Evolutionary conservation across 2,888 invertebrate species (phyloP).

Genomic region (Hecatera dysodea): DNA sequence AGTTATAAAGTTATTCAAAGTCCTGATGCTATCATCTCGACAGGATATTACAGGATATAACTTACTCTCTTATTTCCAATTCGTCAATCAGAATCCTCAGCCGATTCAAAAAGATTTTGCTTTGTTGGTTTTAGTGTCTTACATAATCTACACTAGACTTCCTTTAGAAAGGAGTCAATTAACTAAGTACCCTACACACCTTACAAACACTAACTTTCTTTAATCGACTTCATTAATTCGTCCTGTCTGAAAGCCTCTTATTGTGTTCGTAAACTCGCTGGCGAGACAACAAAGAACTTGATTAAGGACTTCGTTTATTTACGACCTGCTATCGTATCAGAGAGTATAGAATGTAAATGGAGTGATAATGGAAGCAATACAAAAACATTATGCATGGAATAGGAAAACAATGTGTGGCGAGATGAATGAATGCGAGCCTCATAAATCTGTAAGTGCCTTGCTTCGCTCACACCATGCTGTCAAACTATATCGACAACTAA

Average conservation of each 20-base stretch:
- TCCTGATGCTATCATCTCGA: conserved; percentile 18
- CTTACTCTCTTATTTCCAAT: conserved; percentile 44
- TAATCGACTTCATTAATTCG: conserved; percentile 64
- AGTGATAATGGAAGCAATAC: conserved; percentile 13
- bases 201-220: conserved; percentile 48
- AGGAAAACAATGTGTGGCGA: background rate
- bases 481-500: background rate
- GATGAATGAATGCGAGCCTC: background rate
- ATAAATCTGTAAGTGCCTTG: background rate
- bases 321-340: conserved; percentile 38
- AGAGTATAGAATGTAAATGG: conserved; percentile 20
- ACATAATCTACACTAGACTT: background rate
- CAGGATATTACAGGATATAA: conserved; percentile 52
- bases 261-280: conserved; percentile 59
- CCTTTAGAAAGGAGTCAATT: conserved; percentile 30
- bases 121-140: background rate
- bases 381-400: conserved; percentile 9
- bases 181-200: conserved; percentile 46
- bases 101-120: conserved; percentile 1
- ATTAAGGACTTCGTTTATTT: conserved; percentile 60
- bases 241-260: conserved; percentile 58
- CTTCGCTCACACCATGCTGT: background rate
- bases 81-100: conserved; percentile 17
- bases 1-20: conserved; percentile 14
- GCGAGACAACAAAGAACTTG: conserved; percentile 74